These are phyloP conservation scores for Temnothorax longispinosus DNA, from an alignment of 1,140 invertebrate genomes.

Conservation along the genomic window DNA sequence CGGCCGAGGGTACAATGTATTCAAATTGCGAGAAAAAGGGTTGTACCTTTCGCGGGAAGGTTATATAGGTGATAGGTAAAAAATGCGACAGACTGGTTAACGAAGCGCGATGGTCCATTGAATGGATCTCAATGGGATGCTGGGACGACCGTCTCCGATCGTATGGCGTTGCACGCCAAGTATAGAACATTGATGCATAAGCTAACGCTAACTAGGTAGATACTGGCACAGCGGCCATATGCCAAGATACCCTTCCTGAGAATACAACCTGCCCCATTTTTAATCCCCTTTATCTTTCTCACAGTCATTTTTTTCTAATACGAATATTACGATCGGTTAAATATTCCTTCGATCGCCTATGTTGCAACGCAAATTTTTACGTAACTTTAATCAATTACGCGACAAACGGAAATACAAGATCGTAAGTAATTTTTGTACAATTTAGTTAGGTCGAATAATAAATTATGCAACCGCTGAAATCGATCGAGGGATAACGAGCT, in stretches of 20 bases:
- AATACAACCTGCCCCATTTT: constrained; percentile 59
- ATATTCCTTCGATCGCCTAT: background rate
- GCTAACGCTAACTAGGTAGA: constrained; percentile 81
- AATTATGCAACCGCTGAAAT: background rate
- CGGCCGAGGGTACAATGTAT: constrained; percentile 85
- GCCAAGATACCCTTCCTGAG: constrained; percentile 66
- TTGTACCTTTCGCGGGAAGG: constrained; percentile 79
- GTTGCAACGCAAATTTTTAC: background rate
- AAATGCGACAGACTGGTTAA: constrained; percentile 86
- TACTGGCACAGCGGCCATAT: constrained; percentile 79
- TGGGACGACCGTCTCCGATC: constrained; percentile 77
- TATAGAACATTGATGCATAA: constrained; percentile 70
- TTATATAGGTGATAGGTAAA: constrained; percentile 77
- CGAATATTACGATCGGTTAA: background rate
- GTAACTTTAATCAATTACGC: too few species aligned
- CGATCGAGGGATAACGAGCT: constrained; percentile 42
- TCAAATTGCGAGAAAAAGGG: constrained; percentile 85
- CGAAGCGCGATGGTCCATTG: constrained; percentile 86
- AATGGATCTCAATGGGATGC: constrained; percentile 84
- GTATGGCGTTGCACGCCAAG: constrained; percentile 67
- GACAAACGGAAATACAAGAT: background rate
- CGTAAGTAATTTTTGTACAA: background rate
- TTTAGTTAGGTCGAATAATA: background rate
- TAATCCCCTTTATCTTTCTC: constrained; percentile 26
- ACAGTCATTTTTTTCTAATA: background rate